phyloP scores from a whole-genome alignment of 2,113 vertebrate genomes.

The Climacteris rufus region DNA sequence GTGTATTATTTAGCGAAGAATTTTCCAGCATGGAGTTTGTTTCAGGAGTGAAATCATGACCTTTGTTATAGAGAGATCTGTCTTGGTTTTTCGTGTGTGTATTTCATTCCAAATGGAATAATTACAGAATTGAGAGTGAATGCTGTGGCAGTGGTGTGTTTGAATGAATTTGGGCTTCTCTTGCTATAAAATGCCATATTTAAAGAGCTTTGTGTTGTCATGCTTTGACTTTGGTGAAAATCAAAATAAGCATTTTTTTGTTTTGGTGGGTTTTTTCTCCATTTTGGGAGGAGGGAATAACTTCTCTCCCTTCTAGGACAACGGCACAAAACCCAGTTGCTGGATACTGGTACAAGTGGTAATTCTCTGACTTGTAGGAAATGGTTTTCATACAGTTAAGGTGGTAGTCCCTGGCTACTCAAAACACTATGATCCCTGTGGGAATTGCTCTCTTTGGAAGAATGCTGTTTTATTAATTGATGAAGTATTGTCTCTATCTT shows the following conservation, averaged over 20 bases:
- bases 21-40: not conserved
- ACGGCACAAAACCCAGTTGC: not conserved
- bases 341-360: not conserved
- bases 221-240: not conserved
- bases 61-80: not conserved
- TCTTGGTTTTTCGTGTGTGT: not conserved
- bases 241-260: not conserved
- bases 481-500: not conserved
- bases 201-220: not conserved
- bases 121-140: not conserved
- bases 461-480: not conserved
- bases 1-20: not conserved
- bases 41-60: not conserved
- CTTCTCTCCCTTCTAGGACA: not conserved
- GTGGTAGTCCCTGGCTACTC: not conserved
- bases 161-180: not conserved
- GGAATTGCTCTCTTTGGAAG: not conserved
- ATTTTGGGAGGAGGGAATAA: not conserved
- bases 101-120: not conserved
- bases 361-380: not conserved
- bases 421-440: not conserved
- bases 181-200: not conserved
- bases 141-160: not conserved
- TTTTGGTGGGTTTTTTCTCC: too few relatives aligned
- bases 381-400: not conserved